These are phyloP conservation scores for Tenthredo scrophulariae DNA, from an alignment of 2,888 invertebrate species.

Conservation along the genomic window DNA sequence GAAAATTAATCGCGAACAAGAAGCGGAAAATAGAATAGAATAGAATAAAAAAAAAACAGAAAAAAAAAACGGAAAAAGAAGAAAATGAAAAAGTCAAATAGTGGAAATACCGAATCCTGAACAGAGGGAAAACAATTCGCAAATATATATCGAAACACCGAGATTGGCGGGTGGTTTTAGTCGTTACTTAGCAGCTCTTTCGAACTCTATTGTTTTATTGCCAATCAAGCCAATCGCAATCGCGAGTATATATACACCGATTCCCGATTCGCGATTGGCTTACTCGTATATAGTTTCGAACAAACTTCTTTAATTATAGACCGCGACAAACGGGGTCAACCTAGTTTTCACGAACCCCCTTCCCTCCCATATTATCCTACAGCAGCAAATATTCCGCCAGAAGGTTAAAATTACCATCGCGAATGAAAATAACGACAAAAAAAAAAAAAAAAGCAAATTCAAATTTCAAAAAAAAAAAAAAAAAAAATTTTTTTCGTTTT, in stretches of 20 bases:
- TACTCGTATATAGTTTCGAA: slow-evolving; percentile 9
- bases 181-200: slow-evolving; percentile 15
- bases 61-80: neutral
- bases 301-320: slow-evolving; percentile 59
- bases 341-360: neutral
- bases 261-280: neutral
- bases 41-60: neutral
- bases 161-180: slow-evolving; percentile 16
- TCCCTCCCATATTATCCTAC: neutral
- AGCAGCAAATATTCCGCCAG: neutral
- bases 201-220: slow-evolving; percentile 57
- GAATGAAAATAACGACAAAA: too few relatives aligned
- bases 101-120: neutral
- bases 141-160: neutral
- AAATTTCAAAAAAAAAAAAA: neutral
- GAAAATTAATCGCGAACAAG: too few relatives aligned
- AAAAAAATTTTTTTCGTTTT: too few relatives aligned
- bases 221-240: slow-evolving; percentile 56
- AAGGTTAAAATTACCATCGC: neutral
- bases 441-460: too few relatives aligned
- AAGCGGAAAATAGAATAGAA: too few relatives aligned
- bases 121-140: neutral
- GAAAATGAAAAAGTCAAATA: neutral
- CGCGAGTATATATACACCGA: neutral
- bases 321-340: slow-evolving; percentile 21